These are phyloP conservation scores for cat (Felis catus) DNA, from an alignment of 2,113 vertebrate genomes.

Conservation along the genomic window DNA sequence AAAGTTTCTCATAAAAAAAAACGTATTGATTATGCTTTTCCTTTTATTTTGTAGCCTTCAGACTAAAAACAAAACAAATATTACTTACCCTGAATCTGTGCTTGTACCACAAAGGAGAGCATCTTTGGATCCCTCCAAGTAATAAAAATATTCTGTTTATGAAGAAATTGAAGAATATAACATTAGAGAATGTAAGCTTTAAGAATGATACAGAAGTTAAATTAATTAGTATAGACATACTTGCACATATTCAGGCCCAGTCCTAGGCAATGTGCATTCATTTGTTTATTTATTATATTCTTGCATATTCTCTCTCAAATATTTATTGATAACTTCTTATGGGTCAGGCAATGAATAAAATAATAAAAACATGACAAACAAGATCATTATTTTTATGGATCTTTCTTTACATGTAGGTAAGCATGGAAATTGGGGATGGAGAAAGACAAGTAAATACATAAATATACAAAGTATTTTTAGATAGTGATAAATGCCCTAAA, in stretches of 20 bases:
- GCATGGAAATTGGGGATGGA: neutral
- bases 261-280: neutral
- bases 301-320: neutral
- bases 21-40: neutral
- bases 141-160: conserved; percentile 85
- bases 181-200: neutral
- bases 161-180: conserved; percentile 56
- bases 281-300: neutral
- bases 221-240: neutral
- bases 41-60: neutral
- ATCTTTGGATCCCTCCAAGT: conserved; percentile 83
- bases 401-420: neutral
- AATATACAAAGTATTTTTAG: neutral
- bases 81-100: conserved; percentile 92
- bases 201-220: neutral
- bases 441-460: neutral
- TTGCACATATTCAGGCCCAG: neutral
- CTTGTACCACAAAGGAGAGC: conserved; percentile 92
- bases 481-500: neutral
- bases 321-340: neutral
- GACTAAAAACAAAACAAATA: conserved; percentile 19
- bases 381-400: neutral
- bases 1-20: neutral
- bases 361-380: neutral
- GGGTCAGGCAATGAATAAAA: neutral